Conservation (phyloP, 2,113 vertebrate genomes). For the Xyliphius kryptos region DNA sequence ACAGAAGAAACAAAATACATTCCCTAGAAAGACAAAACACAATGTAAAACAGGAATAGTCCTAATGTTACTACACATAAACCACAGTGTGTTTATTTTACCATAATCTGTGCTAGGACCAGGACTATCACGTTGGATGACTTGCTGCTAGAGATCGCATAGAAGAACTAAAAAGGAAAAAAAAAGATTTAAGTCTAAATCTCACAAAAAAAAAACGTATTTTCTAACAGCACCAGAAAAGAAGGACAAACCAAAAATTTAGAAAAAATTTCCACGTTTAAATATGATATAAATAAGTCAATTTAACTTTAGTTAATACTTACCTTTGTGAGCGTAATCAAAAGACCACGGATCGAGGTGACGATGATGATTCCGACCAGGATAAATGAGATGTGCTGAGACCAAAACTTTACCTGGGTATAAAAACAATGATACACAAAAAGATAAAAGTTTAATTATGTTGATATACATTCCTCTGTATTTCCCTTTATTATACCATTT, state of each 20-base stretch:
- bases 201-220: too few relatives aligned
- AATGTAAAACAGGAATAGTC: too few relatives aligned
- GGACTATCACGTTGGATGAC: conserved; percentile 96
- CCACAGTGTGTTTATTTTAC: conserved; percentile 77
- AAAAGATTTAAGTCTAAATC: too few relatives aligned
- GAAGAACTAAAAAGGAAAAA: conserved; percentile 78
- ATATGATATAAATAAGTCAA: too few relatives aligned
- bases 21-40: conserved; percentile 63
- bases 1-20: conserved; percentile 98
- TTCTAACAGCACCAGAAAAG: too few relatives aligned
- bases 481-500: too few relatives aligned
- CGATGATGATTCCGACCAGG: conserved; percentile 96
- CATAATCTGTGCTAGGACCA: conserved; percentile 97
- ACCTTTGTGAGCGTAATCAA: conserved; percentile 98
- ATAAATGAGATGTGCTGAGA: conserved; percentile 99
- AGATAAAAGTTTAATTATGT: too few relatives aligned
- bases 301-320: too few relatives aligned
- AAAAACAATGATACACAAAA: conserved; percentile 28
- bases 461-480: too few relatives aligned
- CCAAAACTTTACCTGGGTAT: conserved; percentile 93
- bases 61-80: neutral
- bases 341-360: conserved; percentile 92
- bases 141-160: conserved; percentile 98
- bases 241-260: too few relatives aligned
- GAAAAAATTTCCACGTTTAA: too few relatives aligned